Evolutionary conservation across 1,140 invertebrate species (phyloP).

Genomic region (Penaeus vannamei): DNA sequence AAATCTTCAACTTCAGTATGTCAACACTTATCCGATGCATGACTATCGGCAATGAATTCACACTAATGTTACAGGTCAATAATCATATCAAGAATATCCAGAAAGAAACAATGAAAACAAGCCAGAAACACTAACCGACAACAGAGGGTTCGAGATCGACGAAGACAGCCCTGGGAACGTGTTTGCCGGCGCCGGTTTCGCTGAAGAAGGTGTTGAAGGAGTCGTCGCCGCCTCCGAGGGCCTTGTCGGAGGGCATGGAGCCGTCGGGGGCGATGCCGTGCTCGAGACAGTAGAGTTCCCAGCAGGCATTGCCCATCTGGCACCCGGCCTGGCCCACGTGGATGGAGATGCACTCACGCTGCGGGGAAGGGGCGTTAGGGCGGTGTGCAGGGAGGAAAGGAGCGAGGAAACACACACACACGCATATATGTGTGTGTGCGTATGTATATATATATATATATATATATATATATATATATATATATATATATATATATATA

Average conservation of each 20-base stretch:
- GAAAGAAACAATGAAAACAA: background rate
- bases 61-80: no score
- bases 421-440: background rate
- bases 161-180: slow-evolving; percentile 56
- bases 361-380: background rate
- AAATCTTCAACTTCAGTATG: no score
- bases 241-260: slow-evolving; percentile 59
- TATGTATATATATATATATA: slow-evolving; percentile 6
- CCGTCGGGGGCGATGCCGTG: slow-evolving; percentile 58
- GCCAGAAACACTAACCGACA: slow-evolving; percentile 34
- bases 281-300: slow-evolving; percentile 58
- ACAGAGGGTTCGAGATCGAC: slow-evolving; percentile 57
- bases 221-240: slow-evolving; percentile 47
- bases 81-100: no score
- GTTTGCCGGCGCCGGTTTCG: slow-evolving; percentile 54
- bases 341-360: slow-evolving; percentile 61
- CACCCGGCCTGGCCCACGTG: slow-evolving; percentile 57
- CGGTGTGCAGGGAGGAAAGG: background rate
- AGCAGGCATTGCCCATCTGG: slow-evolving; percentile 63
- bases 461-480: background rate
- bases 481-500: background rate
- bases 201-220: slow-evolving; percentile 61
- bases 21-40: no score
- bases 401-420: background rate
- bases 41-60: background rate